Evolutionary conservation across 2,113 vertebrate genomes (phyloP), one percentile per base, ranked within the genome.

Genomic region (Gadus macrocephalus): DNA sequence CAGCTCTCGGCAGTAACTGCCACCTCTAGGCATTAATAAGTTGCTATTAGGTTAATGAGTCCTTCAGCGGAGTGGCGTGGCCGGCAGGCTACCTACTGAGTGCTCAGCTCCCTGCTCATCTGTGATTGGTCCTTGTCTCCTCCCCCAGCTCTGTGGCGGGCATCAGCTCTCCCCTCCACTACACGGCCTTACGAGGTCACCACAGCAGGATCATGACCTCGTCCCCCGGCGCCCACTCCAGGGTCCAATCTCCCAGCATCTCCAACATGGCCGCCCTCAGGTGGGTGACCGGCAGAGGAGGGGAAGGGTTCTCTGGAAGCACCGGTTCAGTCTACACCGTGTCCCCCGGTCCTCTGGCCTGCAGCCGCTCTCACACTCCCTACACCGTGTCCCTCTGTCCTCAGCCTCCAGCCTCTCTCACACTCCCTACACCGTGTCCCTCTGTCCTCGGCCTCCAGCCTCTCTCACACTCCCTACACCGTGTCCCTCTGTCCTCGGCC

Each of bases 241-340:
- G 96, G 0, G 91, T 93, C 0, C 95, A 95, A 4, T 98, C 96
- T 0, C 95, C 96, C 3, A 96, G 91, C 87, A 93, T 94, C 74
- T 94, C 93, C 76, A 98, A 95, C 86, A 99, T 99, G 96, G 97
- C 97, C 1, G 96, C 95, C 55, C 87, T 98, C 63, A 98, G 97
- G 91, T 92, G 53, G 80, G 77, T 38, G 42, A 49, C 42, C 25
- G 15, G 38, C 22, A 28, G n/a, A n/a, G 17, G 9, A 35, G 31
- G 31, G 6, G 31, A 35, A 35, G 4, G 6, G 2, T 35, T 5
- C 31, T 49, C 42, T 49, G 42, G 8, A 49, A 2, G 11, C 12
- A 49, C 12, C 42, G 42, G 8, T 8, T 49, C 42, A 49, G 2
- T 49, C 42, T 49, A 42, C 38, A 42, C 3, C 9, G 3, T 42